These are phyloP conservation scores for Caenorhabditis plicata DNA, from an alignment of 2,888 invertebrate genomes.

Conservation along the genomic window DNA sequence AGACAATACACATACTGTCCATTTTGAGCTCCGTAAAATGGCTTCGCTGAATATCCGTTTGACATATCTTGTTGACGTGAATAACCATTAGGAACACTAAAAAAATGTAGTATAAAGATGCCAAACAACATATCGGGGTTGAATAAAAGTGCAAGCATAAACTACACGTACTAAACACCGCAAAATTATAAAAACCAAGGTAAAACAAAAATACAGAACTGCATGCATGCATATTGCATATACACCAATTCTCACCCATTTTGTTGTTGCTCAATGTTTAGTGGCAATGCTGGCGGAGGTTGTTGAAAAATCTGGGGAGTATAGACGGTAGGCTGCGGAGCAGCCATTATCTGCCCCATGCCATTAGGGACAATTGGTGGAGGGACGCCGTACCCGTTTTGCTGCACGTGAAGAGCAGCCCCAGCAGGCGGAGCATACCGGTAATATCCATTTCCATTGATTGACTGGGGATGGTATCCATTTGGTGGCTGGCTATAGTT, in stretches of 20 bases:
- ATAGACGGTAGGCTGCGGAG: slow-evolving; percentile 13
- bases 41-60: not conserved
- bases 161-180: not conserved
- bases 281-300: slow-evolving; percentile 4
- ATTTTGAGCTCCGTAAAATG: too few relatives aligned
- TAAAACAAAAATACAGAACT: too few relatives aligned
- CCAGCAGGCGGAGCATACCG: too few relatives aligned
- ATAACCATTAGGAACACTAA: not conserved
- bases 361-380: slow-evolving; percentile 11
- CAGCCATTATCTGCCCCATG: slow-evolving; percentile 19
- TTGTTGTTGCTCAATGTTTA: slow-evolving; percentile 2
- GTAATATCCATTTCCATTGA: too few relatives aligned
- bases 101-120: not conserved
- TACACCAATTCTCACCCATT: slow-evolving; percentile 35
- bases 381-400: slow-evolving; percentile 28
- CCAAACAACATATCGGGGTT: slow-evolving; percentile 5
- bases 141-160: slow-evolving; percentile 14
- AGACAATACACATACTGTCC: not conserved
- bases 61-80: not conserved
- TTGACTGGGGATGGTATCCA: too few relatives aligned
- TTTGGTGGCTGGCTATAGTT: not conserved
- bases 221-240: too few relatives aligned
- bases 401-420: too few relatives aligned
- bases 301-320: slow-evolving; percentile 9
- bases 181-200: too few relatives aligned